phyloP scores from a whole-genome alignment of 2,797 vertebrate species.

The Hypotaenidia okinawae region DNA sequence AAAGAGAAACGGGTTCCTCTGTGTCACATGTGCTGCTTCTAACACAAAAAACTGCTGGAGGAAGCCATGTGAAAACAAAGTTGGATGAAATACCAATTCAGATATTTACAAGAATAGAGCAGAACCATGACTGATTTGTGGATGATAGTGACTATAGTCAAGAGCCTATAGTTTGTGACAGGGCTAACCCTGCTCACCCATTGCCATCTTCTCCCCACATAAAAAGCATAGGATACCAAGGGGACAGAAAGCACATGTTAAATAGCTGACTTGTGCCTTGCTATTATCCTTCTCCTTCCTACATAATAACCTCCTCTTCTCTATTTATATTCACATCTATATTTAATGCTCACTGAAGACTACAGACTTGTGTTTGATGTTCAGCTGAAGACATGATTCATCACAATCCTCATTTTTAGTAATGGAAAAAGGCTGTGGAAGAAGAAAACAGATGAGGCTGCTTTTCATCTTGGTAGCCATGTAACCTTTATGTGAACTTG shows the following conservation, averaged over 20 bases:
- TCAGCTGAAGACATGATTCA: slow-evolving; percentile 61
- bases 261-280: slow-evolving; percentile 42
- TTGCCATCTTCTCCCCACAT: neutral
- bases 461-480: slow-evolving; percentile 62
- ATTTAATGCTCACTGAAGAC: slow-evolving; percentile 61
- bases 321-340: slow-evolving; percentile 51
- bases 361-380: slow-evolving; percentile 55
- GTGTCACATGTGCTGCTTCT: neutral
- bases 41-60: neutral
- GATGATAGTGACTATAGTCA: neutral
- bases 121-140: neutral
- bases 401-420: slow-evolving; percentile 57
- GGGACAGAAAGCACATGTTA: slow-evolving; percentile 23
- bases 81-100: neutral
- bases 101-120: neutral
- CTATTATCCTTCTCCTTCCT: slow-evolving; percentile 47
- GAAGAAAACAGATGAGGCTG: neutral
- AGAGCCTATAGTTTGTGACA: neutral
- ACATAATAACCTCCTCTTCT: slow-evolving; percentile 53
- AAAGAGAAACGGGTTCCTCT: neutral
- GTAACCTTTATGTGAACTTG: slow-evolving; percentile 66
- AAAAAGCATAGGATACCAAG: neutral
- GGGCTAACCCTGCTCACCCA: neutral
- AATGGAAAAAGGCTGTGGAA: slow-evolving; percentile 44
- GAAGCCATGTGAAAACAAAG: neutral